Conservation (phyloP, 2,113 vertebrate genomes). For the Chitala chitala region DNA sequence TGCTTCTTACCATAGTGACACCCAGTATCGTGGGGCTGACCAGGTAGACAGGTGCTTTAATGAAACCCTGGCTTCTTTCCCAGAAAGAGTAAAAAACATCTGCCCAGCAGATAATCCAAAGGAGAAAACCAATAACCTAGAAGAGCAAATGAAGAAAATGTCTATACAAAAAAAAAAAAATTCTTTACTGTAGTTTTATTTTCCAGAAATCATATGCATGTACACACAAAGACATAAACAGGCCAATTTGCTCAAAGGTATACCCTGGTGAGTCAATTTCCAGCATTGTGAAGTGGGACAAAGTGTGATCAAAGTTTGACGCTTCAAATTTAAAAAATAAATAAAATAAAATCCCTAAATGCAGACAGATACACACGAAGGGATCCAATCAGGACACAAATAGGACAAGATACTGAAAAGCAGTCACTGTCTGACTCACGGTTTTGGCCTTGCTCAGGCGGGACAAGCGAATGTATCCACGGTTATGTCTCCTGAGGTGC, state of each 20-base stretch:
- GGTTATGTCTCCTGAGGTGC: conserved; percentile 69
- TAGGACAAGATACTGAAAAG: neutral
- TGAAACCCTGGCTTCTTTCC: conserved; percentile 71
- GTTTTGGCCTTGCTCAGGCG: conserved; percentile 89
- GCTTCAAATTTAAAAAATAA: neutral
- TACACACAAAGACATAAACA: neutral
- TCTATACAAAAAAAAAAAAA: neutral
- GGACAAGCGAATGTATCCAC: conserved; percentile 89
- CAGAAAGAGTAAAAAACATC: conserved; percentile 96
- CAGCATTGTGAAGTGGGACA: neutral
- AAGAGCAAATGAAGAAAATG: conserved; percentile 26
- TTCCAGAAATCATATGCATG: too few relatives aligned
- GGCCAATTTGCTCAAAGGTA: neutral
- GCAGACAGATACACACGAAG: too few relatives aligned
- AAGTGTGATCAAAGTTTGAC: neutral
- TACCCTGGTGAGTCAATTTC: neutral
- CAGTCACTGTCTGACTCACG: conserved; percentile 63
- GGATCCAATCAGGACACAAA: too few relatives aligned
- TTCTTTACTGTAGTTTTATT: too few relatives aligned
- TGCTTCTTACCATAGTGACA: conserved; percentile 82
- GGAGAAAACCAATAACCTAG: conserved; percentile 76
- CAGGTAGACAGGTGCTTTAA: conserved; percentile 65
- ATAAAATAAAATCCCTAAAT: too few relatives aligned
- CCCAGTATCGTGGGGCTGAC: conserved; percentile 86
- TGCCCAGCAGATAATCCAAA: conserved; percentile 96